Evolutionary conservation across 2,113 vertebrate species (phyloP).

Genomic region (Seriola dumerili): DNA sequence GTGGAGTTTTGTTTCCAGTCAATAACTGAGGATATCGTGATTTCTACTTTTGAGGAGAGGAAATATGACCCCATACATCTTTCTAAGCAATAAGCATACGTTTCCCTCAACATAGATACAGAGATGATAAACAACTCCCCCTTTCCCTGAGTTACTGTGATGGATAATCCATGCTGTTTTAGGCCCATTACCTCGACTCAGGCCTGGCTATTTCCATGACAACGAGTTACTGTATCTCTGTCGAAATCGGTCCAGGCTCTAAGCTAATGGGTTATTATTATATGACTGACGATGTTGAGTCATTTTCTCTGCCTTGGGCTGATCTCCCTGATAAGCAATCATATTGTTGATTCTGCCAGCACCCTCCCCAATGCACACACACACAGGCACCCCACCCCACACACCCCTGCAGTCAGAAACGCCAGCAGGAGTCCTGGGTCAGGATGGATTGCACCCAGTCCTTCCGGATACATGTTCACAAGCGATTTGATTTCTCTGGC

Average conservation of each 20-base stretch:
- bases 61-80: conserved; percentile 15
- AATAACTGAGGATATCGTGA: conserved; percentile 5
- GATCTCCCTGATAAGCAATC: conserved; percentile 45
- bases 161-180: conserved; percentile 62
- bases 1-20: conserved; percentile 4
- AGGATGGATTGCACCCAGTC: conserved; percentile 3
- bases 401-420: conserved; percentile 10
- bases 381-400: not conserved
- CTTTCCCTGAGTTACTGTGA: conserved; percentile 34
- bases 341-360: conserved; percentile 35
- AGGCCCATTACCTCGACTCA: conserved; percentile 56
- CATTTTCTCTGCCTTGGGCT: conserved; percentile 64
- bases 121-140: conserved; percentile 24
- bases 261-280: conserved; percentile 71
- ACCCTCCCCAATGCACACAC: not conserved
- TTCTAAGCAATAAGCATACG: not conserved
- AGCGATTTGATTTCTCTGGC: conserved; percentile 36
- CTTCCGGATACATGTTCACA: conserved; percentile 33
- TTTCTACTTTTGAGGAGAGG: conserved; percentile 1
- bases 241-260: conserved; percentile 58
- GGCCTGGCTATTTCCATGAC: conserved; percentile 74
- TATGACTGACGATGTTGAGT: conserved; percentile 60
- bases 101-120: conserved; percentile 31
- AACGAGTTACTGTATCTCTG: conserved; percentile 71
- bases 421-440: conserved; percentile 3